Percentiles rank a stretch among this genome's conserved stretches.
These are phyloP conservation scores for Rhynchonycteris naso DNA, from an alignment of 2,797 vertebrate genomes.

Conservation along the genomic window DNA sequence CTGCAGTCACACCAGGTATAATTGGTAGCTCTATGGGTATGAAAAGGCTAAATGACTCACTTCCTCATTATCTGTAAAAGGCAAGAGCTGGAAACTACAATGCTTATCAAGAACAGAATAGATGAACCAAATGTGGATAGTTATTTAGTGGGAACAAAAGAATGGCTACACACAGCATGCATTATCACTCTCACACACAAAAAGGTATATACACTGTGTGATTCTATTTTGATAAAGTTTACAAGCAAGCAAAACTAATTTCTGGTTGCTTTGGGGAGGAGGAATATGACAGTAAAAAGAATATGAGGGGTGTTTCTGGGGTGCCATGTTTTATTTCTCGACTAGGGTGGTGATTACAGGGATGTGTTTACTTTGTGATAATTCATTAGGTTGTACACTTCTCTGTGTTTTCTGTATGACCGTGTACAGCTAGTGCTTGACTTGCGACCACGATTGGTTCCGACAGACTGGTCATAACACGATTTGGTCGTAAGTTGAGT, in stretches of 20 bases:
- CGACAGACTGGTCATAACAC: too few relatives aligned
- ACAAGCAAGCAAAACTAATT: background rate
- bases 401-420: background rate
- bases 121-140: background rate
- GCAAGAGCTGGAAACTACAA: background rate
- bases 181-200: background rate
- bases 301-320: background rate
- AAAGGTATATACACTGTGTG: background rate
- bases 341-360: background rate
- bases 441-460: too few relatives aligned
- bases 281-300: background rate
- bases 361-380: background rate
- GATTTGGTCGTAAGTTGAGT: too few relatives aligned
- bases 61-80: background rate
- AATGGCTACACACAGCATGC: background rate
- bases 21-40: background rate
- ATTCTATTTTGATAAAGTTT: background rate
- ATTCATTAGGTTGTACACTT: background rate
- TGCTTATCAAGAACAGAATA: background rate
- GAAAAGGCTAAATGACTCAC: background rate
- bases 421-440: too few relatives aligned
- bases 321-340: background rate
- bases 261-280: background rate
- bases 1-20: background rate
- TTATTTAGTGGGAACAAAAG: background rate